Evolutionary conservation across 2,797 vertebrate species (phyloP), one percentile per base, ranked within the genome.

Genomic region (Pelodytes ibericus): DNA sequence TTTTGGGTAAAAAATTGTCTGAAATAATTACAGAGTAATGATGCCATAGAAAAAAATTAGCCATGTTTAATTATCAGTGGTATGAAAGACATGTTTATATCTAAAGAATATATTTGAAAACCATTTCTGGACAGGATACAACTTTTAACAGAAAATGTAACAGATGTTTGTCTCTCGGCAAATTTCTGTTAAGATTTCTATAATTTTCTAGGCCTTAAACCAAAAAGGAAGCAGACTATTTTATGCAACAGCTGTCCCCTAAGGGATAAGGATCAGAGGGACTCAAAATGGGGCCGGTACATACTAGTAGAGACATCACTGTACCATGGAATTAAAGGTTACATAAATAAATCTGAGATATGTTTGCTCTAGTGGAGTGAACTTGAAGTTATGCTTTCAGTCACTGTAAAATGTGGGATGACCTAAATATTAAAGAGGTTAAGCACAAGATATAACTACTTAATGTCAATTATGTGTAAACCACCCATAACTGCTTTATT

Each of bases 161-260:
- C 65, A 79, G 73, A 81, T 84, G 85, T 75, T 85, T 74, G 79
- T 83, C 82, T 75, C 63, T 18, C 62, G 77, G 75, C 26, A 24
- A 85, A 74, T 77, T 70, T 82, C 60, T 74, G 81, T 75, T 74
- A 68, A 75, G 69, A 75, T 73, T 27, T 78, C 0, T 81, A 49
- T 39, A 69, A 64, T 65, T 80, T 83, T 79, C 77, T 66, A 77
- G 56, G 56, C 69, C 70, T 79, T 22, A 76, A 82, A 82, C 80
- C 64, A 83, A 82, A 74, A 79, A 83, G 74, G 76, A 82, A 82
- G 62, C 16, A 24, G 63, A 84, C 74, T 74, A 31, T 36, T 74
- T 82, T 84, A 82, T 51, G 81, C 47, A 82, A 61, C 56, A 67
- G 63, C 71, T 80, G 76, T 87, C 69, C 83, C 84, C 84, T 84